These are phyloP conservation scores for Melangyna quadrimaculata DNA, from an alignment of 2,888 invertebrate species.

Conservation along the genomic window DNA sequence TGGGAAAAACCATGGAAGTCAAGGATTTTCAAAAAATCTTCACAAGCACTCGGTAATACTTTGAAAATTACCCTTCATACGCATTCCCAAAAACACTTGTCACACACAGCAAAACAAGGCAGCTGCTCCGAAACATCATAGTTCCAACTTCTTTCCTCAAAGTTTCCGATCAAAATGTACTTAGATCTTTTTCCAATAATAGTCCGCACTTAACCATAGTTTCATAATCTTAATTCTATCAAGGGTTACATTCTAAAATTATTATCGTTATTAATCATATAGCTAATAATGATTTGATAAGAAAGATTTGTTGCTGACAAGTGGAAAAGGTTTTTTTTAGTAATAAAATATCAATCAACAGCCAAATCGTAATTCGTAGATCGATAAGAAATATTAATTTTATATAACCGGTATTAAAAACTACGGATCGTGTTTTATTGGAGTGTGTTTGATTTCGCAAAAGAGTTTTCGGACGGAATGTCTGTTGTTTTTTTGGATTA, in stretches of 20 bases:
- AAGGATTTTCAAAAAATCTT: too few relatives aligned
- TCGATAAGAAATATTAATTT: background rate
- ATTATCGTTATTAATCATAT: background rate
- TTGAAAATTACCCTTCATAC: slow-evolving; percentile 72
- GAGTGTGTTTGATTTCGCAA: background rate
- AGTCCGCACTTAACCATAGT: background rate
- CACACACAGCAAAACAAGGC: slow-evolving; percentile 31
- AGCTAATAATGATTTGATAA: background rate
- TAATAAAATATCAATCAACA: background rate
- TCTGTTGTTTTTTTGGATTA: background rate
- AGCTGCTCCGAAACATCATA: slow-evolving; percentile 20
- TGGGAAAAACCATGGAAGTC: too few relatives aligned
- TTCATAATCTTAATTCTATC: background rate
- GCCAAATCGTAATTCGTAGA: too few relatives aligned
- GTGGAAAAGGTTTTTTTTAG: background rate
- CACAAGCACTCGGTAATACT: background rate
- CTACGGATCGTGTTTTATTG: background rate
- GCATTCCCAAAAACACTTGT: slow-evolving; percentile 50
- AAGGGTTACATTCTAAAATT: background rate
- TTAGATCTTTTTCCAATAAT: background rate
- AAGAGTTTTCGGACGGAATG: background rate
- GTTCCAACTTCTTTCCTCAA: background rate
- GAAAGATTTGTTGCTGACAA: background rate
- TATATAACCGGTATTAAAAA: background rate
- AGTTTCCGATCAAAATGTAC: slow-evolving; percentile 9